Base-by-base conservation (phyloP, 2,888 invertebrate genomes). In the Lasius platythorax region DNA sequence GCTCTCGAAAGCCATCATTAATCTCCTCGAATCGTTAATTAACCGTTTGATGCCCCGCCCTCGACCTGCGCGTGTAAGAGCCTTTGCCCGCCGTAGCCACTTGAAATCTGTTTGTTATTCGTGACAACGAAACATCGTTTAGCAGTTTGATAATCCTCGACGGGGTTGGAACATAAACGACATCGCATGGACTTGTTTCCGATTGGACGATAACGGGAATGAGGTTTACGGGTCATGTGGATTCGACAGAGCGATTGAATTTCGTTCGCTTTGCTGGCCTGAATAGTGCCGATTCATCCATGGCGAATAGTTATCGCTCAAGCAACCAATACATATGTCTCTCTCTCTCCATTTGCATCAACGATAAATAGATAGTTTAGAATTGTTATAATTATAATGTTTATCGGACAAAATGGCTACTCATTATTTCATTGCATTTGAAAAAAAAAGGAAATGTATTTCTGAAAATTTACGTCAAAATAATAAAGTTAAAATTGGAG, bases 1-100 rank as follows among this genome's bases (percentile, higher is more conserved):
- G 66, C 68, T 74, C 86, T 78, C 82, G 73, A 86, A 83, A 53
- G 70, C 85, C 81, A 78, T 87, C 78, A 88, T 86, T 87, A 89
- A 88, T 88, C 87, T 87, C 84, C 87, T 88, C 85, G 83, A 88
- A 87, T 85, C 83, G 89, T 88, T 90, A 90, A 91, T 91, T 90
- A 88, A 91, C 89, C 85, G 85, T 85, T 90, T 82, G 85, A 86
- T 87, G 85, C 63, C 33, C 56, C 53, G 23, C 15, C 37, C 70
- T 64, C 70, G 72, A 46, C 66, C 46, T 56, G 82, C 81, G 56
- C 53, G 53, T 63, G 72, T 81, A 81, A 79, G 70, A 28, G 70
- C 83, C 56, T 84, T 81, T 72, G 67, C 64, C 73, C 63, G 46
- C 50, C 50, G 76, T 43, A 58, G 23, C 50, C 50, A 72, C 72